Evolutionary conservation across 2,797 vertebrate species (phyloP).

Genomic region (Malacoctenus gilli): DNA sequence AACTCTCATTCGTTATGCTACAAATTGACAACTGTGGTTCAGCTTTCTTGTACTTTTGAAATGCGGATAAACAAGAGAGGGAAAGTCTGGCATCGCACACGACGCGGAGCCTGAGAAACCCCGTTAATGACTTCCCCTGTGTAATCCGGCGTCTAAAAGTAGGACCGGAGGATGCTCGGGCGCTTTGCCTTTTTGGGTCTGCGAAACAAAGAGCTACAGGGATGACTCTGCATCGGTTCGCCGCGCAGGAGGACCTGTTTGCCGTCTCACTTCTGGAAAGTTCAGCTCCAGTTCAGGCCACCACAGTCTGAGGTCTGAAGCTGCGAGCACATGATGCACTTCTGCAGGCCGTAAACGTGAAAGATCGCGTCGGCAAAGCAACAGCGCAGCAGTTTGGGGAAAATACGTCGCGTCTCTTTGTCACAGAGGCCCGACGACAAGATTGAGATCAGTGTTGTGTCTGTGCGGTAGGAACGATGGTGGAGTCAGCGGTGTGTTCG

Average conservation of each 20-base stretch:
- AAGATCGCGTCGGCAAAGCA: neutral
- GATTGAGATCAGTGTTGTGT: neutral
- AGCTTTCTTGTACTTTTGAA: slow-evolving; percentile 13
- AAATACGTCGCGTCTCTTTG: neutral
- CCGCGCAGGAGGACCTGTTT: neutral
- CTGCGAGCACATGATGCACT: neutral
- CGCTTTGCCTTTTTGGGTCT: slow-evolving; percentile 44
- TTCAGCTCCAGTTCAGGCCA: slow-evolving; percentile 42
- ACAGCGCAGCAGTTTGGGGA: neutral
- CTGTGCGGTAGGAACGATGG: neutral
- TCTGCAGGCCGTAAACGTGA: neutral
- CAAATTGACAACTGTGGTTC: slow-evolving; percentile 14
- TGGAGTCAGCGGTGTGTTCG: neutral
- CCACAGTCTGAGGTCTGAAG: slow-evolving; percentile 19
- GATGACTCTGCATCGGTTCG: slow-evolving; percentile 22
- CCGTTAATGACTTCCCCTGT: slow-evolving; percentile 63
- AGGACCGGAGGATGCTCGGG: slow-evolving; percentile 30
- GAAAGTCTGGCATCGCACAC: slow-evolving; percentile 61
- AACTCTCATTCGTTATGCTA: neutral
- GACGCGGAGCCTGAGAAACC: slow-evolving; percentile 62
- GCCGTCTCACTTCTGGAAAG: slow-evolving; percentile 18
- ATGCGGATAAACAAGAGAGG: slow-evolving; percentile 31
- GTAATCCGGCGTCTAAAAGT: slow-evolving; percentile 61
- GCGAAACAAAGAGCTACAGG: slow-evolving; percentile 9
- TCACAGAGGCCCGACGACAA: neutral